These are phyloP conservation scores for Sylvietta virens DNA, from an alignment of 2,113 vertebrate genomes.

Conservation along the genomic window DNA sequence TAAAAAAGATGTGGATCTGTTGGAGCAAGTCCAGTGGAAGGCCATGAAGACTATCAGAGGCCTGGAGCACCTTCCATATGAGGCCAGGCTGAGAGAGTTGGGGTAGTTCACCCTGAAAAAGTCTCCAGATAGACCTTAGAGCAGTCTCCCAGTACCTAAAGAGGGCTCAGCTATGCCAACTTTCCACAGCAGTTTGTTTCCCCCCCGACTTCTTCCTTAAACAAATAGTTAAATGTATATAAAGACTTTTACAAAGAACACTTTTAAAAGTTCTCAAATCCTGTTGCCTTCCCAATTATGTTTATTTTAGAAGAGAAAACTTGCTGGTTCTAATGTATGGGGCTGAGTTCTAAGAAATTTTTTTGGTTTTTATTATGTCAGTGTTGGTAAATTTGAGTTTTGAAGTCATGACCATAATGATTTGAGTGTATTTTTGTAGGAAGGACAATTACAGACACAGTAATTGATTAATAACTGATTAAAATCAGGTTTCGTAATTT, in stretches of 20 bases:
- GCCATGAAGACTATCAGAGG: not conserved
- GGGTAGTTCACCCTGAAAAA: not conserved
- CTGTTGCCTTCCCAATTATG: not conserved
- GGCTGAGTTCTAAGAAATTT: not conserved
- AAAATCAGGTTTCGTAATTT: not conserved
- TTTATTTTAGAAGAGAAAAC: not conserved
- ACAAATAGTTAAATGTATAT: not conserved
- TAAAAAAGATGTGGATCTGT: not conserved
- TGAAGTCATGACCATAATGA: not conserved
- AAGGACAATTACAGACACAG: not conserved
- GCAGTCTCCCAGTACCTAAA: not conserved
- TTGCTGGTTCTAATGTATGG: not conserved
- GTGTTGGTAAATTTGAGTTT: not conserved
- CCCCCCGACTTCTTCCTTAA: not conserved
- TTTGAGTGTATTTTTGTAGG: not conserved
- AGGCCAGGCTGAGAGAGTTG: not conserved
- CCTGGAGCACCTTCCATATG: not conserved
- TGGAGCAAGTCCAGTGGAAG: not conserved
- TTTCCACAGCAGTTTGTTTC: not conserved
- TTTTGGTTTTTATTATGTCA: not conserved
- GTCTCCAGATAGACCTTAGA: rapidly evolving
- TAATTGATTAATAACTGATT: not conserved
- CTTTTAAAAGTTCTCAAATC: not conserved
- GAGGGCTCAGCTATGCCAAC: not conserved
- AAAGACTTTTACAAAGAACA: not conserved